A percentile compares a stretch with the other conserved stretches of the same genome.
phyloP scores from a whole-genome alignment of 1,140 invertebrate species.

The Cotesia vestalis region DNA sequence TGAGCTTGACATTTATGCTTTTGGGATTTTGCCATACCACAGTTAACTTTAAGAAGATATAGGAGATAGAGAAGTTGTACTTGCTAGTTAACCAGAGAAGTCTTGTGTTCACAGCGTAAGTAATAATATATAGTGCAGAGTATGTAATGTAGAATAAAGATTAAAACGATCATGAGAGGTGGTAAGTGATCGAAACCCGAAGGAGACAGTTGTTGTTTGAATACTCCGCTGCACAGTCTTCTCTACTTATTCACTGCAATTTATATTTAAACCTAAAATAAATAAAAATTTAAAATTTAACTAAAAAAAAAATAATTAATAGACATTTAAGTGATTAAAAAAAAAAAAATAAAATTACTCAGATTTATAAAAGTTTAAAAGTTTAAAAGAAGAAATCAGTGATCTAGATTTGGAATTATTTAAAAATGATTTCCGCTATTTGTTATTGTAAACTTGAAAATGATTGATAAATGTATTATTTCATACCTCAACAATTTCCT shows the following conservation, averaged over 20 bases:
- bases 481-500: not conserved
- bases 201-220: constrained; percentile 4
- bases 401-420: too few relatives aligned
- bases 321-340: too few relatives aligned
- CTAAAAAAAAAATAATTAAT: too few relatives aligned
- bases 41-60: constrained; percentile 13
- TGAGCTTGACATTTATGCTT: constrained; percentile 64
- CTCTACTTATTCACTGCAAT: not conserved
- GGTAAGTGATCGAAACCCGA: constrained; percentile 18
- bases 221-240: not conserved
- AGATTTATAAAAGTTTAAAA: too few relatives aligned
- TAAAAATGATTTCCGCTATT: not conserved
- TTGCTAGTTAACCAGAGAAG: too few relatives aligned
- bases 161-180: constrained; percentile 22
- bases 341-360: too few relatives aligned
- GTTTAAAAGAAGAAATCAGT: too few relatives aligned
- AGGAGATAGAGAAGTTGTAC: not conserved
- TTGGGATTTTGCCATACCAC: constrained; percentile 61
- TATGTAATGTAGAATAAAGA: constrained; percentile 9
- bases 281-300: not conserved
- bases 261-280: not conserved
- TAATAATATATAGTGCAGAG: not conserved
- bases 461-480: too few relatives aligned
- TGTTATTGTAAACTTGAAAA: not conserved
- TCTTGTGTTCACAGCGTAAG: too few relatives aligned